Evolutionary conservation across 2,797 vertebrate species (phyloP), one percentile per base, ranked within the genome.

Genomic region (Neopelma chrysocephalum): DNA sequence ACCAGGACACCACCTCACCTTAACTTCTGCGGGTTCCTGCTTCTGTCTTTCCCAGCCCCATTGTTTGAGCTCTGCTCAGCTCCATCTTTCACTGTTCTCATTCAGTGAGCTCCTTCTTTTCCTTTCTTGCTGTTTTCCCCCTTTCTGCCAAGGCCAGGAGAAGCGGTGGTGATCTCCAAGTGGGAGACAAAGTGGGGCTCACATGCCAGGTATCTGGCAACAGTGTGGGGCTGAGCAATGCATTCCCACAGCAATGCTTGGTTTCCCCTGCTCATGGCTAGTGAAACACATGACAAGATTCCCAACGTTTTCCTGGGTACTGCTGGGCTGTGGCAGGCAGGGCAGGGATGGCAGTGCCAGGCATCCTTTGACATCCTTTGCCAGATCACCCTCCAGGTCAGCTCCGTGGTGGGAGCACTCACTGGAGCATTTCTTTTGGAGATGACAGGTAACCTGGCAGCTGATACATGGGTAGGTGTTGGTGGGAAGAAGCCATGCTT

Each of bases 121-220:
- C 20, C 36, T 66, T 58, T 23, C 11, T n/a, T 47, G 12, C 54
- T 40, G 15, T 34, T 83, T 90, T 34, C 22, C 29, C 40, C 14
- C 32, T 82, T 69, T 32, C 56, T 53, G 20, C 62, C 60, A 47
- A 38, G 40, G 32, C 34, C 54, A 32, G 69, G 31, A 51, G 61
- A 66, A 86, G 69, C 2, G 1, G 3, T 23, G 48, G 19, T 54
- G 32, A 45, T 65, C 26, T 56, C 19, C 0, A 0, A 38, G n/a
- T 1, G 0, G 23, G 34, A 58, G 38, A 47, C 27, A 48, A 50
- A 4, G 1, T 0, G 0, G 15, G 29, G 19, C 27, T 77, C 1
- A 0, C 29, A 25, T 80, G 16, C 50, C 3, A 0, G 8, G n/a
- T 40, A 51, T 48, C 16, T 4, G 0, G 15, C 40, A 61, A 47